Base-by-base conservation (phyloP, 2,113 vertebrate genomes). In the Oriolus oriolus region DNA sequence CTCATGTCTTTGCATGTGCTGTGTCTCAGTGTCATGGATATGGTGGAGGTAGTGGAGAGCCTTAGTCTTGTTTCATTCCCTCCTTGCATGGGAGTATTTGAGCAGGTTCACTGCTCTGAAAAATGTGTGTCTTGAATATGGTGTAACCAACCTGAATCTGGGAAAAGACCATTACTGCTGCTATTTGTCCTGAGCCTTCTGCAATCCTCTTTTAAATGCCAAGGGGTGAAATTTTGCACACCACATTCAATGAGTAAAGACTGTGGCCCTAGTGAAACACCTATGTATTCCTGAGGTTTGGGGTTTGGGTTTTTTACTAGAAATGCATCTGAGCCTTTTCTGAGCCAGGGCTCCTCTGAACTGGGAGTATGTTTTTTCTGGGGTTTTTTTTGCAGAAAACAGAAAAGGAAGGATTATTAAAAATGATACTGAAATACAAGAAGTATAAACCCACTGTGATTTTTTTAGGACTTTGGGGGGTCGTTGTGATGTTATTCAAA, bases 1-100 rank as follows among this genome's bases (percentile, higher is more conserved):
- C 78, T 91, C 77, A 71, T 66, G 89, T 89, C 86, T 94, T 57
- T 95, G 95, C 94, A 89, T 94, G 93, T 88, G 86, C 85, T 94
- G 74, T 95, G 85, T 91, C 73, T 95, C 84, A 54, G 73, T 94
- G 93, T 88, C 52, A 60, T 60, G 78, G 84, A 49, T 75, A n/a
- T 31, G 84, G 87, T 89, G 50, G 79, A 87, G 71, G 65, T 37
- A 89, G 83, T 24, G 41, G 64, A 90, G 31, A 84, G 60, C 11
- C 41, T 87, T 59, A 64, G 65, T 33, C 73, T 74, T 81, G 41
- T 61, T 89, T 92, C 56, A 74, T 84, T 94, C 76, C 59, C 63
- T 84, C 24, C 61, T 89, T 84, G 69, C 74, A 64, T 10, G 50
- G 69, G 77, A 84, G 23, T 27, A 33, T 61, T 49, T 61, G 69